Evolutionary conservation across 1,140 invertebrate species (phyloP).

Genomic region (Drosophila nikananu): DNA sequence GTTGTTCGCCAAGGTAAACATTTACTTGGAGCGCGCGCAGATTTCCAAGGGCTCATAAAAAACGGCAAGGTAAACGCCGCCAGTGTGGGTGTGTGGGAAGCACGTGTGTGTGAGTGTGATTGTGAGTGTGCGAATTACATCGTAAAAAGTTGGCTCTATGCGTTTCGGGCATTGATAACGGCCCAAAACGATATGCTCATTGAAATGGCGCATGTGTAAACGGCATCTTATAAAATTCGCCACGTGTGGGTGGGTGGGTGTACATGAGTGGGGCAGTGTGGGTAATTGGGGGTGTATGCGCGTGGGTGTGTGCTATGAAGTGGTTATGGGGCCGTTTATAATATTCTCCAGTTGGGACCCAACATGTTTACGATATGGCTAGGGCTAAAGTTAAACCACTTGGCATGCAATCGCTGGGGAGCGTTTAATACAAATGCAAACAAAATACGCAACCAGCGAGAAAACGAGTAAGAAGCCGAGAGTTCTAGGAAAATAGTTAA

Average conservation of each 20-base stretch:
- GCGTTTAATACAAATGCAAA: slow-evolving; percentile 45
- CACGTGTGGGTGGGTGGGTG: slow-evolving; percentile 15
- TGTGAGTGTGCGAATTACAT: slow-evolving; percentile 72
- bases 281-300: slow-evolving; percentile 27
- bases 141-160: slow-evolving; percentile 78
- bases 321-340: slow-evolving; percentile 71
- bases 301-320: slow-evolving; percentile 56
- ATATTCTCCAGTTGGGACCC: slow-evolving; percentile 54
- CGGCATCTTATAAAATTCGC: slow-evolving; percentile 63
- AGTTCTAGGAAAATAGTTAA: slow-evolving; percentile 22
- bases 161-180: slow-evolving; percentile 76
- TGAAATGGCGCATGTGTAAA: slow-evolving; percentile 71
- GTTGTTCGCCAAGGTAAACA: slow-evolving; percentile 78
- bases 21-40: slow-evolving; percentile 78
- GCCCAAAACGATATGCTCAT: slow-evolving; percentile 68
- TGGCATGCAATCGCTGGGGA: slow-evolving; percentile 46
- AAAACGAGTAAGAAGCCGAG: slow-evolving; percentile 27
- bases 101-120: slow-evolving; percentile 40
- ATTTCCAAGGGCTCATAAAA: slow-evolving; percentile 80
- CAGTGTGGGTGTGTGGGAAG: slow-evolving; percentile 6
- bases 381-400: slow-evolving; percentile 39
- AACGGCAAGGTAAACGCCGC: slow-evolving; percentile 58
- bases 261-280: slow-evolving; percentile 10
- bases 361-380: slow-evolving; percentile 41
- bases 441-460: slow-evolving; percentile 39